Base-by-base conservation (phyloP, 2,797 vertebrate genomes). In the Serranus cabrilla region DNA sequence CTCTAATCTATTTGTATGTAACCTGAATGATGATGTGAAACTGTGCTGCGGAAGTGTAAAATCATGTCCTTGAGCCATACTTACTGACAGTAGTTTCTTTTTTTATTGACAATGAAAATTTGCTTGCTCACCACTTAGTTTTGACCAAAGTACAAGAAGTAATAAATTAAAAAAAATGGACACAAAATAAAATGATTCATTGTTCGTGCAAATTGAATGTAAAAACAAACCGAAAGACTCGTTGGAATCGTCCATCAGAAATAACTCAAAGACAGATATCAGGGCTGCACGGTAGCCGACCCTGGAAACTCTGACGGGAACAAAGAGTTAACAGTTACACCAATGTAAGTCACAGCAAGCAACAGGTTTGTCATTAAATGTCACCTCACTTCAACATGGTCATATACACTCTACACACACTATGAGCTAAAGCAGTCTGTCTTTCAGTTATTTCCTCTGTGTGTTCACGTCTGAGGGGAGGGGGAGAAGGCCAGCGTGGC, bases 41-140 rank as follows among this genome's bases (percentile, higher is more conserved):
- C 2, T 0, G 4, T 42, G 25, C 42, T 51, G 34, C 7, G 6
- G 34, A 34, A 34, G 34, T 18, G 37, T 17, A 21, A 21, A 45
- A 49, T 20, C 3, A 56, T 16, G 12, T 47, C 8, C n/a, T 40
- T 7, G 13, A 46, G 14, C 12, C 9, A 14, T n/a, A 25, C 7
- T 85, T 71, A 84, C 87, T 80, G 67, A 92, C 87, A 74, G 83
- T 87, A 72, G 18, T 76, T 81, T 60, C 87, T 95, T 96, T 96
- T 97, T 97, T 98, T 96, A 98, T 98, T 99, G 96, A 98, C 96
- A 97, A 94, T 89, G 94, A 95, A 95, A 96, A 95, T 94, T 92
- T 91, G 87, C 96, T 94, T 93, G 95, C 96, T 97, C 96, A 99
- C 96, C 96, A 97, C 97, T 96, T 92, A 95, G 78, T 94, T 96